Base-by-base conservation (phyloP, 30 jellyfish, hydroid and myxozoan genomes). In the Aurelia coerulea region DNA sequence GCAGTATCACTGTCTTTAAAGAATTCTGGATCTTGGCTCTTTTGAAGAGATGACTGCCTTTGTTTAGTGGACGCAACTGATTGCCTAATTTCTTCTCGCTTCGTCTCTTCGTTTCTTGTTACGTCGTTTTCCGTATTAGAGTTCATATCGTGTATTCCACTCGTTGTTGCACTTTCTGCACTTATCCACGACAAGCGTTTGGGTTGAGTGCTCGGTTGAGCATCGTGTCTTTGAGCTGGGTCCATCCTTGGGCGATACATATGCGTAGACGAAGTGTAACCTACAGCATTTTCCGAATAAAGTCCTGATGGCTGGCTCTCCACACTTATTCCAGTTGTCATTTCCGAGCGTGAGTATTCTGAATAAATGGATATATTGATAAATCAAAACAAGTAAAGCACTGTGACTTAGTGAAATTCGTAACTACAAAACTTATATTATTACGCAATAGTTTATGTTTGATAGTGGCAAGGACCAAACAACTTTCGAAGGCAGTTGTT, bases 301-400 rank as follows among this genome's bases (percentile, higher is more conserved):
- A 94, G 83, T 31, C 97, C 94, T 6, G 97, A 88, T 1, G 96
- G 97, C 50, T 90, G 96, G 79, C 99, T 94, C 71, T 94, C 99
- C 4, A 94, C 97, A 74, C 99, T 94, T 49, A 94, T 94, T 31
- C 99, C 99, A 10, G 99, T 94, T 3, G 97, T 82, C 14, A 80
- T 78, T 78, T 94, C 99, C 2, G 99, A 84, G 15, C 87, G 89
- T 3, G 96, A 97, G 75, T 94, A 94, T 29, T 94, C 99, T 89
- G 53, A 42, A 78, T 59, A 31, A 62, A 73, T 50, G 51, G 75
- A 39, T 12, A 11, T 42, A 18, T 35, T 14, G 37, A 15, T 51
- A 33, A 52, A 11, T 18, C 15, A 14, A 73, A 16, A 73, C 23
- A 14, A 18, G 76, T 0, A 49, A n/a, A 17, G 53, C 53, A 42